Percentiles rank a stretch among this genome's conserved stretches.
These are phyloP conservation scores for Alethe castanea DNA, from an alignment of 2,113 vertebrate genomes.

Conservation along the genomic window DNA sequence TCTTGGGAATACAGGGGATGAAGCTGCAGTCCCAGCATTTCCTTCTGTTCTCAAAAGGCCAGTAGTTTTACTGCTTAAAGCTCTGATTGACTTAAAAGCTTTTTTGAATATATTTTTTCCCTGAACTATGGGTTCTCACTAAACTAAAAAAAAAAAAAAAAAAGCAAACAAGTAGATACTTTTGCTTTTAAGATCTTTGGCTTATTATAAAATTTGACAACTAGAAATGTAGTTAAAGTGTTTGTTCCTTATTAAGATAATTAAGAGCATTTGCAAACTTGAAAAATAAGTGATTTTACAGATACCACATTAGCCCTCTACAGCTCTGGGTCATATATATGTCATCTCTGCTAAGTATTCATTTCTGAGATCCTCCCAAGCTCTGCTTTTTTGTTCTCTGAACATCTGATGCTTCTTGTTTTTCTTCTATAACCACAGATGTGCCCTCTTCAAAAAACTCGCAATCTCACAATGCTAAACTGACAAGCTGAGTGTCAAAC, in stretches of 20 bases:
- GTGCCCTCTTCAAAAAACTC: constrained; percentile 67
- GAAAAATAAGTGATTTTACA: neutral
- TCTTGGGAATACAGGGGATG: neutral
- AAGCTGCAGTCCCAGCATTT: neutral
- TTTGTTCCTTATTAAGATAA: neutral
- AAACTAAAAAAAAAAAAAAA: neutral
- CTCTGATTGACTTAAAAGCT: neutral
- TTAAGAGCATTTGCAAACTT: neutral
- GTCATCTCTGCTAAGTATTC: constrained; percentile 6
- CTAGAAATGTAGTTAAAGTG: neutral
- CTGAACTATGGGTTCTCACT: neutral
- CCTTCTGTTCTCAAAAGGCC: neutral
- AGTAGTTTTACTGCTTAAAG: neutral
- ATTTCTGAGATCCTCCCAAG: constrained; percentile 35
- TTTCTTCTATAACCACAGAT: constrained; percentile 54
- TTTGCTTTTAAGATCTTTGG: neutral
- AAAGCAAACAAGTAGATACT: neutral
- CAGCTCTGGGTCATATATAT: neutral
- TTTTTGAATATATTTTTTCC: neutral
- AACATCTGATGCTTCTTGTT: constrained; percentile 50
- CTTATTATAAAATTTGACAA: neutral
- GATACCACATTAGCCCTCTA: neutral
- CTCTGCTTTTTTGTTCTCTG: constrained; percentile 30
- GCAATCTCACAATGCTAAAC: constrained; percentile 57
- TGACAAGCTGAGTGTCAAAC: constrained; percentile 57